Evolutionary conservation across 2,888 invertebrate genomes (phyloP).

Genomic region (Drosophila gaucha): DNA sequence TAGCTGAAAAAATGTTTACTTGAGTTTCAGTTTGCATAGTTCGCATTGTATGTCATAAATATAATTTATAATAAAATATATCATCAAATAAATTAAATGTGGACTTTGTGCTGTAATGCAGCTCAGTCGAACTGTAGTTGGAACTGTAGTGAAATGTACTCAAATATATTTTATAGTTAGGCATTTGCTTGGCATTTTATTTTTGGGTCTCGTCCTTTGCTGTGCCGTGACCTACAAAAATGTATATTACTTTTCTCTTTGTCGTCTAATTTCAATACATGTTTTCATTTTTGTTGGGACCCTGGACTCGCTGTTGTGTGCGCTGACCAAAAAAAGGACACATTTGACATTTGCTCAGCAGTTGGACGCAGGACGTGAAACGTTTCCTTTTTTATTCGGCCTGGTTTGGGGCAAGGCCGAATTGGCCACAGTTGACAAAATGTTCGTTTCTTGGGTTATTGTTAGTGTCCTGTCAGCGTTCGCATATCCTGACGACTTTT

Average conservation of each 20-base stretch:
- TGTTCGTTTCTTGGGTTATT: slow-evolving; percentile 25
- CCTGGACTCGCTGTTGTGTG: slow-evolving; percentile 15
- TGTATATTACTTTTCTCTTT: slow-evolving; percentile 5
- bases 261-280: slow-evolving; percentile 33
- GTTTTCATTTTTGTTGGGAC: slow-evolving; percentile 9
- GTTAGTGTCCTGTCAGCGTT: slow-evolving; percentile 5
- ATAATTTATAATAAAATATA: slow-evolving; percentile 3
- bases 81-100: slow-evolving; percentile 10
- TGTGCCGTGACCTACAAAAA: slow-evolving; percentile 30
- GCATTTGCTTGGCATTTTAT: slow-evolving; percentile 12
- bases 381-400: slow-evolving; percentile 13
- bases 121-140: slow-evolving; percentile 3
- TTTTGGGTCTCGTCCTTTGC: slow-evolving; percentile 21
- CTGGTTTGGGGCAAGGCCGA: slow-evolving; percentile 28
- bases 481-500: slow-evolving; percentile 23
- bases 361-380: slow-evolving; percentile 34
- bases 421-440: slow-evolving; percentile 23
- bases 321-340: slow-evolving; percentile 29
- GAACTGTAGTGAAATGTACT: slow-evolving; percentile 1
- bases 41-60: background rate
- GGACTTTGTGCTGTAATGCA: background rate
- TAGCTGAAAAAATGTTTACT: too few species aligned
- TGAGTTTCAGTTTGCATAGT: background rate
- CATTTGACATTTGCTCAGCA: slow-evolving; percentile 50
- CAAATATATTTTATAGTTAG: slow-evolving; percentile 5